A percentile compares a stretch with the other conserved stretches of the same genome.
phyloP scores from a whole-genome alignment of 2,888 invertebrate genomes.

The Allophyes oxyacanthae region DNA sequence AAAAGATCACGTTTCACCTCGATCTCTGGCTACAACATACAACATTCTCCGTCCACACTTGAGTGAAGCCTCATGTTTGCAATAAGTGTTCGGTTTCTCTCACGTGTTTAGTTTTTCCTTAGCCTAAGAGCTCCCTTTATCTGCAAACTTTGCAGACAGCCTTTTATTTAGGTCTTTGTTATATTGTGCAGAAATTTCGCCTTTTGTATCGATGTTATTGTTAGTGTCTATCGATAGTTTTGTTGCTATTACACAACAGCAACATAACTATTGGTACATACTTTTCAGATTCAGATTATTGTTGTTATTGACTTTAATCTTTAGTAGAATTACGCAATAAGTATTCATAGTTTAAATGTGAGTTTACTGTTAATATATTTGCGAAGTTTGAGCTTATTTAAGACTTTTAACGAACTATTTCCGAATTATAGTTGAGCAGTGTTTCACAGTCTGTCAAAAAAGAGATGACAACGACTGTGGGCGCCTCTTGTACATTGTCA shows the following conservation, averaged over 20 bases:
- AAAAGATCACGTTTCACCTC: too few species aligned
- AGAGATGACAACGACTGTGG: too few species aligned
- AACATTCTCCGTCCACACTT: constrained; percentile 7
- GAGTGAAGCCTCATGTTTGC: constrained; percentile 13
- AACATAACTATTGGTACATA: too few species aligned
- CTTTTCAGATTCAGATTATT: not conserved
- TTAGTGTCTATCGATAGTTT: constrained; percentile 7
- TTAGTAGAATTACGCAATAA: not conserved
- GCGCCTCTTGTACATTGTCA: too few species aligned
- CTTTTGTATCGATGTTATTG: constrained; percentile 13
- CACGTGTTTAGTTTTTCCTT: constrained; percentile 27
- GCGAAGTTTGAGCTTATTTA: not conserved
- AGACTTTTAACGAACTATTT: too few species aligned
- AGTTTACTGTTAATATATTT: not conserved
- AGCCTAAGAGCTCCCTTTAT: constrained; percentile 8
- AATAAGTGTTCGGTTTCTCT: constrained; percentile 17
- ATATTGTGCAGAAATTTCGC: constrained; percentile 9
- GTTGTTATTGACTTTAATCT: not conserved
- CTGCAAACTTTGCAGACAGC: constrained; percentile 28
- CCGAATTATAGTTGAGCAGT: too few species aligned
- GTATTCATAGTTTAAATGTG: not conserved
- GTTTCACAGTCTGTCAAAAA: too few species aligned
- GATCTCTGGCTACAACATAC: not conserved
- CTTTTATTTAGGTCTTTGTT: constrained; percentile 17
- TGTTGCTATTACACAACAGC: too few species aligned